phyloP scores from a whole-genome alignment of 2,888 invertebrate genomes.

The Apodemia zela region DNA sequence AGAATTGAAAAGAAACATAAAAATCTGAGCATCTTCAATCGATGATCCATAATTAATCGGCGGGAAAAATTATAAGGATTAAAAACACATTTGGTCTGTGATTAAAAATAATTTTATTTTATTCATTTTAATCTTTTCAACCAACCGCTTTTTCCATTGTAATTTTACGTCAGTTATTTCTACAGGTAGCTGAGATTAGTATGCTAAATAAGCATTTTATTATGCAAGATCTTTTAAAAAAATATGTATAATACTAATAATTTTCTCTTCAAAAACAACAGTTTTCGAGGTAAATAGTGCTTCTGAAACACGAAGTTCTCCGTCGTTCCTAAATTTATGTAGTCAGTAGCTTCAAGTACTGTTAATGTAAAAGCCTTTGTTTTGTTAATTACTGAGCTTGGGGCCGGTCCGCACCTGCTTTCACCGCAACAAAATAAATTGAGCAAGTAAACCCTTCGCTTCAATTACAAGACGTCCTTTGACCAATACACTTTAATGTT shows the following conservation, averaged over 20 bases:
- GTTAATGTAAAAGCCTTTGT: constrained; percentile 65
- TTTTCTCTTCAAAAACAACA: not conserved
- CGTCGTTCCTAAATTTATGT: constrained; percentile 52
- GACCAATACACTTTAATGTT: constrained; percentile 20
- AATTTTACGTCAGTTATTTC: no score
- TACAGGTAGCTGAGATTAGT: no score
- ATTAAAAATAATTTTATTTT: no score
- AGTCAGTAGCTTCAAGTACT: constrained; percentile 57
- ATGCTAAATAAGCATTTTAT: no score
- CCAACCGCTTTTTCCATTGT: no score
- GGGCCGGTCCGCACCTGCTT: constrained; percentile 57
- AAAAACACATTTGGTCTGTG: no score
- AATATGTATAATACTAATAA: not conserved
- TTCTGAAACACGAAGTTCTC: constrained; percentile 45
- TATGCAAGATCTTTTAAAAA: not conserved
- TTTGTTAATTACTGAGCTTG: constrained; percentile 67
- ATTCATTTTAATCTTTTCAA: no score
- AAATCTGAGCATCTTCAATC: no score
- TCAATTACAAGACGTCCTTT: constrained; percentile 54
- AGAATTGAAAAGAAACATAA: no score
- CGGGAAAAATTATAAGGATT: no score
- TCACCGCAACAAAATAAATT: constrained; percentile 61
- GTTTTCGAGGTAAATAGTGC: constrained; percentile 19
- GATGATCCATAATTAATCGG: no score
- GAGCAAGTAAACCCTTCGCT: constrained; percentile 56